A percentile compares a stretch with the other conserved stretches of the same genome.
Evolutionary conservation across 1,140 invertebrate genomes (phyloP).

Genomic region (Apis cerana): DNA sequence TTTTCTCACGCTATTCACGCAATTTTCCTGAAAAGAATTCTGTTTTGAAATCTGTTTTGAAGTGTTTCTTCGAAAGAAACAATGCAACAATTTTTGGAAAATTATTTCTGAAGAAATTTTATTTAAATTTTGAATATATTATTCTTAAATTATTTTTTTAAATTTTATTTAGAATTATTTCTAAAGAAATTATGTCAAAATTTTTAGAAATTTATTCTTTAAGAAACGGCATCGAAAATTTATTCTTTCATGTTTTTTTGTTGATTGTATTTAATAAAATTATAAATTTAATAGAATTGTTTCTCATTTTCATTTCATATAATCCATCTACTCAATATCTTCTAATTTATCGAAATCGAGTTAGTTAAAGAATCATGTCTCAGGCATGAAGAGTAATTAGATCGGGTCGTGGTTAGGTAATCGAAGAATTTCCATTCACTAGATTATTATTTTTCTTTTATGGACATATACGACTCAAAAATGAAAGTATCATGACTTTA

Average conservation of each 20-base stretch:
- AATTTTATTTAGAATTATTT: background rate
- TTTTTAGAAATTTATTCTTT: too few species aligned
- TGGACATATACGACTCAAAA: background rate
- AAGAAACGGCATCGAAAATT: too few species aligned
- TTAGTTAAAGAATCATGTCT: conserved; percentile 2
- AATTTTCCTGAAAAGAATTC: conserved; percentile 6
- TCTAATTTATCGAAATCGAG: background rate
- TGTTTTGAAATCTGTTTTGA: background rate
- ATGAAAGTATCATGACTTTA: background rate
- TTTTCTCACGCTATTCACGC: background rate
- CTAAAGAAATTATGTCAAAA: background rate
- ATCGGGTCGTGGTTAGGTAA: background rate
- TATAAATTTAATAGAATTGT: background rate
- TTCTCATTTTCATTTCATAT: too few species aligned
- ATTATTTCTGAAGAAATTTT: background rate
- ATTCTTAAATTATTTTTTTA: too few species aligned
- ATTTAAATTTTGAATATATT: too few species aligned
- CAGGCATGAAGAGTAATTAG: conserved; percentile 15
- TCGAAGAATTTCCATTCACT: conserved; percentile 12
- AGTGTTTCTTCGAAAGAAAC: background rate
- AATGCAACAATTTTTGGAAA: background rate
- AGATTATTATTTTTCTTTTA: background rate
- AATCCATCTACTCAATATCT: background rate
- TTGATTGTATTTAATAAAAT: too few species aligned
- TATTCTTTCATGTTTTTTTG: background rate